Evolutionary conservation across 2,888 invertebrate species (phyloP), one percentile per base, ranked within the genome.

Genomic region (Bellardia bayeri): DNA sequence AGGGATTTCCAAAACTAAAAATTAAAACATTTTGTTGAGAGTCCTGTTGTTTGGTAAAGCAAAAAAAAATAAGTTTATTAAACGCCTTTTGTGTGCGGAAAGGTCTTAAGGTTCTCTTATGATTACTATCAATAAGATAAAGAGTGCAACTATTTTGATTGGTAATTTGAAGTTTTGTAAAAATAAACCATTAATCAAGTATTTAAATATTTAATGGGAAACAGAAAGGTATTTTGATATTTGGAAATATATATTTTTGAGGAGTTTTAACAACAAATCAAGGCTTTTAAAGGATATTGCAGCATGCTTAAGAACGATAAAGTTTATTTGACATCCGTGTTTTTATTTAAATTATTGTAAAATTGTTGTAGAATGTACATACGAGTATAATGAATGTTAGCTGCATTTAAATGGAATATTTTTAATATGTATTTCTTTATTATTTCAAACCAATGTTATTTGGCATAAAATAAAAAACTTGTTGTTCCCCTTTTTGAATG

Each of bases 121-220:
- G 23, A 23, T 54, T 13, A 13, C 63, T 56, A 82, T 84, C 84
- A 64, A 78, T 74, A 23, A 68, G 79, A 82, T 75, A 66, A 63
- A 63, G 30, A 78, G 56, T 56, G 69, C 56, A 75, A 45, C 42
- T 85, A 82, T 85, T 87, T 81, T 87, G 86, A 83, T 83, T 58
- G 66, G 51, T 66, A 80, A 80, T 80, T 75, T 71, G 58, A 76
- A 72, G 45, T 74, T 86, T 54, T 61, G 30, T 71, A 69, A 79
- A 74, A 82, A 80, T 49, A 74, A 84, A 76, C 61, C 79, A 79
- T 87, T 85, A 78, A 87, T 85, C 79, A 79, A 69, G 51, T 11
- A 49, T 66, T 45, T 66, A 64, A 40, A 66, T 14, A 42, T n/a
- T 58, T n/a, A 9, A 2, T n/a, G 56, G 56, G 16, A 45, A 58